Percentiles rank a stretch among this genome's conserved stretches.
Evolutionary conservation across 2,888 invertebrate species (phyloP).

Genomic region (Heliconius ismenius): DNA sequence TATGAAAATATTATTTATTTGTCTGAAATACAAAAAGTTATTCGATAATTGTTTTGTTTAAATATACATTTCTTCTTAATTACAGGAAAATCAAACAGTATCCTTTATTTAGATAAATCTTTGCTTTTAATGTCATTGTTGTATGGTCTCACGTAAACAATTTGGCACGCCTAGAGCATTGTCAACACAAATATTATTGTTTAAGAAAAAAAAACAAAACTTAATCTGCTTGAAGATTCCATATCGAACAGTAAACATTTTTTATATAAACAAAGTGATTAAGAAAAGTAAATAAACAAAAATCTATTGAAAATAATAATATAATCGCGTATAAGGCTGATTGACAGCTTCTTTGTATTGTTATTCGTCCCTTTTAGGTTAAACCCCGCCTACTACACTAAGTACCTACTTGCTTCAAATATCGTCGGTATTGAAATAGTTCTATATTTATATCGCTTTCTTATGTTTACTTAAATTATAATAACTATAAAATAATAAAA

Average conservation of each 20-base stretch:
- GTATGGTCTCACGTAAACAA: neutral
- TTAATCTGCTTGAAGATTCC: neutral
- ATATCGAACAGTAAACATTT: slow-evolving; percentile 5
- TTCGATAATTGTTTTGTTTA: no score
- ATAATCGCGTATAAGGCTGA: slow-evolving; percentile 58
- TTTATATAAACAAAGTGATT: slow-evolving; percentile 60
- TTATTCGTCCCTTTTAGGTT: slow-evolving; percentile 44
- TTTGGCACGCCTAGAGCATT: no score
- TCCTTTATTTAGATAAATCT: neutral
- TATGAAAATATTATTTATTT: no score
- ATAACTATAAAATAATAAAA: no score
- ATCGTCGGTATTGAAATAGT: neutral
- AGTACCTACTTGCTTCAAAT: slow-evolving; percentile 20
- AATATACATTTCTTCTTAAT: no score
- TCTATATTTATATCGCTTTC: neutral
- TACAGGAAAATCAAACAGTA: neutral
- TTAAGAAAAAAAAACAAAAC: neutral
- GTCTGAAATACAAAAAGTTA: no score
- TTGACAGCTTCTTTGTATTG: slow-evolving; percentile 58
- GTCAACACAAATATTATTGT: neutral
- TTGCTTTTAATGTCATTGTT: no score
- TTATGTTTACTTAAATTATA: neutral
- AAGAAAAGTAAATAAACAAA: slow-evolving; percentile 42
- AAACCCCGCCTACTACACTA: slow-evolving; percentile 53
- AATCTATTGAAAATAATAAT: slow-evolving; percentile 30